These are phyloP conservation scores for Poecilia gillii DNA, from an alignment of 2,797 vertebrate species.

Conservation along the genomic window DNA sequence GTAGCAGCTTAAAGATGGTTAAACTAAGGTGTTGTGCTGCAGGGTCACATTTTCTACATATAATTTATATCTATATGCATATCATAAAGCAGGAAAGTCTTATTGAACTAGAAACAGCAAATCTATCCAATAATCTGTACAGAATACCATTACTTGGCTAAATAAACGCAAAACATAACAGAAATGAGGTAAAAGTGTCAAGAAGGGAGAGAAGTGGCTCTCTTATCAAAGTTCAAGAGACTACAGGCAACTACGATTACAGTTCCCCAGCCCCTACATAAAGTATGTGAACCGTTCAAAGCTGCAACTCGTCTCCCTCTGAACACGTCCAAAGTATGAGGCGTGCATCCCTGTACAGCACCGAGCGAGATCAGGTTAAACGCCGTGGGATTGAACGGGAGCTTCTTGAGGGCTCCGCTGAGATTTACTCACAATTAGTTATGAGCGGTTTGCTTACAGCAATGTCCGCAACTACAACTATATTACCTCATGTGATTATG, in stretches of 20 bases:
- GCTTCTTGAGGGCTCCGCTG: constrained; percentile 8
- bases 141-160: not conserved
- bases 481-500: constrained; percentile 1
- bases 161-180: not conserved
- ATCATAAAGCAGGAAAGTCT: not conserved
- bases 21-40: not conserved
- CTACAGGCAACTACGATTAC: not conserved
- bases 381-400: constrained; percentile 11
- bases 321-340: not conserved
- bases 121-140: not conserved
- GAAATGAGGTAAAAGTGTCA: not conserved
- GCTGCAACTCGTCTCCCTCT: not conserved
- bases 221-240: not conserved
- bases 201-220: not conserved
- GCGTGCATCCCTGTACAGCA: not conserved
- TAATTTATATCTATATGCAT: not conserved
- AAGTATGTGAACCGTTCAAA: not conserved
- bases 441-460: not conserved
- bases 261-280: not conserved
- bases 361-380: not conserved
- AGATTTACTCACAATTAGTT: constrained; percentile 4
- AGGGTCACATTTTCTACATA: not conserved
- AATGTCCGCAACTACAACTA: not conserved
- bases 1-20: not conserved
- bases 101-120: not conserved